Evolutionary conservation across 2,888 invertebrate genomes (phyloP), one percentile per base, ranked within the genome.

Genomic region (Glyphotaelius pellucidus): DNA sequence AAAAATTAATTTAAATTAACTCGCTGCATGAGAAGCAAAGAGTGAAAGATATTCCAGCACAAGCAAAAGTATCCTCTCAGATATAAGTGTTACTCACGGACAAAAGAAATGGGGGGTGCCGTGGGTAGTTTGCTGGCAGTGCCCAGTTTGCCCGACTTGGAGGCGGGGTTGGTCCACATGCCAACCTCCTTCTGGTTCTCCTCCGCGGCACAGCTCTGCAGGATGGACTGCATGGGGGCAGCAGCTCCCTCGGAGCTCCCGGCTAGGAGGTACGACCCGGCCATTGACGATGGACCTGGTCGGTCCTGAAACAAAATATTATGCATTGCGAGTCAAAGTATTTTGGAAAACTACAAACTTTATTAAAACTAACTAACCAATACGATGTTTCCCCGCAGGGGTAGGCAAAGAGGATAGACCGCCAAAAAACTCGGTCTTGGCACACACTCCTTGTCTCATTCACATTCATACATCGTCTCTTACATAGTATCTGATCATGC

Each of bases 181-280:
- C 96, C 96, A 92, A 96, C 94, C 95, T 96, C 96, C 93, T 95
- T 96, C 93, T 96, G 95, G 94, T 96, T 96, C 93, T 96, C 96
- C 84, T 95, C 94, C 94, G 96, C 95, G 91, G 95, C 94, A 93
- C 95, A 95, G 7, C 95, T 94, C 93, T 96, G 96, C 11, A 96
- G 95, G 92, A 96, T 94, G 0, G 96, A 96, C 3, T 80, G 91
- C 12, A 88, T 81, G 12, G 92, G 90, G 11, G 90, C 80, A 19
- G 80, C 91, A 52, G 80, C 90, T 25, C 35, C 84, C 47, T 79
- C 90, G 7, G 84, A n/a, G 31, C 15, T 89, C 79, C 31, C 86
- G 35, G 52, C 84, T 15, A 84, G 90, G 38, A 84, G 52, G 31
- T 89, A 86, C 15, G 85, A 15, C 47, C 67, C 38, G 35, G 79